phyloP scores from a whole-genome alignment of 1,140 invertebrate genomes.

The Drosophila nikananu region DNA sequence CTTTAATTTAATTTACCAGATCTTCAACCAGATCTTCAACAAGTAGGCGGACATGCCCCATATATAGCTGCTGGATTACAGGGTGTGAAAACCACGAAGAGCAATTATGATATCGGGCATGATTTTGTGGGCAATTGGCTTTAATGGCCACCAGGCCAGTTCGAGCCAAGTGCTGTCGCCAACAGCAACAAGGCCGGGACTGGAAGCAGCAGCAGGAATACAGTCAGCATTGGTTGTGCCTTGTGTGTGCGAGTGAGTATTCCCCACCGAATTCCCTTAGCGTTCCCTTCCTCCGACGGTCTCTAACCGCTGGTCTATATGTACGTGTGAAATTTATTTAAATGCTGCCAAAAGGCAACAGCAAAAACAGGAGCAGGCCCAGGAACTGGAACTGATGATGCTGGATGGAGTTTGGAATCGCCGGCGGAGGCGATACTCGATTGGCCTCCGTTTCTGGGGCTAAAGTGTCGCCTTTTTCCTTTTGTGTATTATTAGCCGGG shows the following conservation, averaged over 20 bases:
- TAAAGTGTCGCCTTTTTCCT: conserved; percentile 57
- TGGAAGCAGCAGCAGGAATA: conserved; percentile 2
- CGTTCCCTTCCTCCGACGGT: neutral
- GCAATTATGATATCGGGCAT: conserved; percentile 83
- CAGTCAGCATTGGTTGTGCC: conserved; percentile 6
- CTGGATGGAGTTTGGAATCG: conserved; percentile 14
- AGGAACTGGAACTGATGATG: conserved; percentile 27
- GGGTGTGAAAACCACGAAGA: conserved; percentile 73
- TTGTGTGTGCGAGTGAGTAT: conserved; percentile 13
- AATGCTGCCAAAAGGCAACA: conserved; percentile 78
- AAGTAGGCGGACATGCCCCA: neutral
- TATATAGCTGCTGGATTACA: conserved; percentile 7
- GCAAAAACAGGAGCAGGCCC: conserved; percentile 17
- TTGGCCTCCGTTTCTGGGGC: conserved; percentile 45
- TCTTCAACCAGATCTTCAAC: neutral
- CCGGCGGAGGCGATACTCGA: conserved; percentile 43
- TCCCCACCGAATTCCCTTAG: conserved; percentile 4
- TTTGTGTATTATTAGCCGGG: conserved; percentile 37
- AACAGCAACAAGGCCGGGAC: conserved; percentile 39
- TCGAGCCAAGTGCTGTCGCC: conserved; percentile 55
- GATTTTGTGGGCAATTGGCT: conserved; percentile 83
- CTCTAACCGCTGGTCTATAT: conserved; percentile 34
- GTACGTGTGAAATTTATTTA: conserved; percentile 76
- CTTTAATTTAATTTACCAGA: neutral
- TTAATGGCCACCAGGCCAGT: conserved; percentile 67